Percentiles rank a stretch among this genome's conserved stretches.
Conservation (phyloP, 2,113 vertebrate genomes). For the Syrrhaptes paradoxus region DNA sequence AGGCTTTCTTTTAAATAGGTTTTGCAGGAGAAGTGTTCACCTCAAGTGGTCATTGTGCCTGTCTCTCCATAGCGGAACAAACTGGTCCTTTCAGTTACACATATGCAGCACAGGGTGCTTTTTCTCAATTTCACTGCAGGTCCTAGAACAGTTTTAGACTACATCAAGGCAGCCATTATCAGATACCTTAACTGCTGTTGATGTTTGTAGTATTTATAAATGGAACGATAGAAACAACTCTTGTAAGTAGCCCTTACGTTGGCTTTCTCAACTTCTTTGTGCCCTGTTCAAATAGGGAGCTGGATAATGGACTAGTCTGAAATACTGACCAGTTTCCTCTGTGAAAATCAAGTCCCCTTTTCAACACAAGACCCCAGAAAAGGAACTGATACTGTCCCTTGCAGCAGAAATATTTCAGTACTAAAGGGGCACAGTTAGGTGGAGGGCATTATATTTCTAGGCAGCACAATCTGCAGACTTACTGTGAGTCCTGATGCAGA, state of each 20-base stretch:
- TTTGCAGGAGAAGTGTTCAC: neutral
- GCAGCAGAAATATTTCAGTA: neutral
- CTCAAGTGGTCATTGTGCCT: neutral
- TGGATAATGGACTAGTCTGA: neutral
- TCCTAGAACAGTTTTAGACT: neutral
- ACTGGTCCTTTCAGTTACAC: neutral
- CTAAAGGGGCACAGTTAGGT: neutral
- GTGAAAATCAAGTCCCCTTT: neutral
- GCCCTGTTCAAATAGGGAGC: neutral
- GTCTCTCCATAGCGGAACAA: neutral
- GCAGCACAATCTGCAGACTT: neutral
- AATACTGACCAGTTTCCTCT: neutral
- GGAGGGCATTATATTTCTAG: conserved; percentile 17
- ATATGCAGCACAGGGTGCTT: neutral
- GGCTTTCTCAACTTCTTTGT: neutral
- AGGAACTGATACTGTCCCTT: neutral
- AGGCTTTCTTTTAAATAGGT: neutral
- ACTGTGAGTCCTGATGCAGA: conserved; percentile 23
- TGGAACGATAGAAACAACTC: neutral
- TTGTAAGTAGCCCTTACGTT: neutral
- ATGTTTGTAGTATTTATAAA: conserved; percentile 39
- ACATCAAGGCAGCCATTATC: neutral
- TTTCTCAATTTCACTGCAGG: neutral
- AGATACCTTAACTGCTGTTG: neutral
- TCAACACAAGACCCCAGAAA: neutral